Base-by-base conservation (phyloP, 23 tunicate species). In the Aplidium turbinatum region DNA sequence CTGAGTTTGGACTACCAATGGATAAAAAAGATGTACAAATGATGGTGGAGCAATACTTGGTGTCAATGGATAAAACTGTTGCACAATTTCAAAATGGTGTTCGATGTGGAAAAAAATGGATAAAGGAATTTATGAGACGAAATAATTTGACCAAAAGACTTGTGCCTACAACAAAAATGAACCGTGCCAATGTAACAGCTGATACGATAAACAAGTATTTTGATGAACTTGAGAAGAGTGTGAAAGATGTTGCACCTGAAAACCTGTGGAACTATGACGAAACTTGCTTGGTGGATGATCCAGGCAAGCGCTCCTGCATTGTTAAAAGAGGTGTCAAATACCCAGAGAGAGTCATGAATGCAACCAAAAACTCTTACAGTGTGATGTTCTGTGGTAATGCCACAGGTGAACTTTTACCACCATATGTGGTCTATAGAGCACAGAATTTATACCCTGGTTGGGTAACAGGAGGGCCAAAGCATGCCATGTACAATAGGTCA, bases 11-110 rank as follows among this genome's bases (percentile, higher is more conserved):
- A 42, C 50, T 42, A 16, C 50, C 50, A 42, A 16, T 42, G 16
- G 16, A 42, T 16, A 42, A 42, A 42, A 11, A 42, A 42, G 50
- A 42, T 42, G 50, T 42, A 9, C 11, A 42, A 42, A 42, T 42
- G 50, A 42, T 42, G 50, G 50, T 42, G 50, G 50, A 42, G 50
- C 50, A 42, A 42, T 16, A 42, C 50, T 42, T 42, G 50, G 50
- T 42, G 50, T 42, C 11, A 42, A 42, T 42, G 50, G 50, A 42
- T 42, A 42, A 42, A 42, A 42, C 50, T 42, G 16, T 16, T 42
- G 16, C 50, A 42, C 50, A 42, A 16, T 42, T 42, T 42, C 11
- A 42, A 42, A 42, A 42, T 42, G 50, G 50, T 11, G 16, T 42
- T 42, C 16, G 50, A 11, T 42, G 50, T 42, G 50, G 16, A 16